phyloP scores from a whole-genome alignment of 37 sponge, comb jelly and placozoan genomes.

The Axinella damicornis region DNA sequence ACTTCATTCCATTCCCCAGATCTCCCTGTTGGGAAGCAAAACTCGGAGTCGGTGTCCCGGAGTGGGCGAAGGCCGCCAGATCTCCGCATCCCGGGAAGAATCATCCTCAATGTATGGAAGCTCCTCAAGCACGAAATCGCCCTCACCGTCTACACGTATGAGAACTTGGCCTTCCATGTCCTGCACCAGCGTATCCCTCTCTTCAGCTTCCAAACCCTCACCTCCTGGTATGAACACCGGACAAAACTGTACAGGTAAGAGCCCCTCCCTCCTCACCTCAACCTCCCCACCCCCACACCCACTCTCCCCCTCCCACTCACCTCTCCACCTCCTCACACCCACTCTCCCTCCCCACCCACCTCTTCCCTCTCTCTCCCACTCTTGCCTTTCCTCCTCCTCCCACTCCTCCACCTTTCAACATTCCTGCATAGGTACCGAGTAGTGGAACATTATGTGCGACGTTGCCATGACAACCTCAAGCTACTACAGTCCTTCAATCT shows the following conservation, averaged over 20 bases:
- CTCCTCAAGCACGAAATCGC: slow-evolving; percentile 84
- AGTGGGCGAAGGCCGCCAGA: not conserved
- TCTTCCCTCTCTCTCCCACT: too few species aligned
- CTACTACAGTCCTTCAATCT: slow-evolving; percentile 89
- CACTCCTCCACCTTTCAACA: not conserved
- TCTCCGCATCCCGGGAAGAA: slow-evolving; percentile 70
- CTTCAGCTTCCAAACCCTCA: slow-evolving; percentile 72
- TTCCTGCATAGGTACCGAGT: slow-evolving; percentile 50
- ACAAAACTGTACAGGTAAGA: slow-evolving; percentile 39
- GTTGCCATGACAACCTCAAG: slow-evolving; percentile 74
- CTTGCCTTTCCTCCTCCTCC: not conserved
- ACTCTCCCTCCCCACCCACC: too few species aligned
- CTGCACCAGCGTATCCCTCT: slow-evolving; percentile 85
- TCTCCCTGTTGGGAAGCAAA: not conserved
- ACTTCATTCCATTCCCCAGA: not conserved
- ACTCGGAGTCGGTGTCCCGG: not conserved
- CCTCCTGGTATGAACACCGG: slow-evolving; percentile 71
- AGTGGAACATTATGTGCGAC: slow-evolving; percentile 82
- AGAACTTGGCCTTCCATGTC: slow-evolving; percentile 89
- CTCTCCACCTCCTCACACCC: not conserved
- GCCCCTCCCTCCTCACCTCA: too few species aligned
- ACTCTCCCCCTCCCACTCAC: not conserved
- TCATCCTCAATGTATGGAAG: slow-evolving; percentile 91
- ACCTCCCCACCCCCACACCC: too few species aligned
- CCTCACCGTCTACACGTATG: slow-evolving; percentile 86